Conservation (phyloP, 2,888 invertebrate genomes). For the Diplolepis rosae region DNA sequence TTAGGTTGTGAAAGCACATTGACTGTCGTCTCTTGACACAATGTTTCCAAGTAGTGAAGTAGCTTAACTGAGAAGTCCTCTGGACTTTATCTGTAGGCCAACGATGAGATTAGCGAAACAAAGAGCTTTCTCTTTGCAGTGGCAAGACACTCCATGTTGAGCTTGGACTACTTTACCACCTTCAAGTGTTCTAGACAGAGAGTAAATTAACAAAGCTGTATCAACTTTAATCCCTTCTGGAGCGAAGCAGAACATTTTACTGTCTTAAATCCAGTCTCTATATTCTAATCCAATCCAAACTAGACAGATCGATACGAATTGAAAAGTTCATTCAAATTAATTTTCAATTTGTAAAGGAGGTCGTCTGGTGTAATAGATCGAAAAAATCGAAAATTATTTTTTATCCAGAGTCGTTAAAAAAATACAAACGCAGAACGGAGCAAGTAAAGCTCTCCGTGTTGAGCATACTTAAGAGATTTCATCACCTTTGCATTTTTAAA, state of each 20-base stretch:
- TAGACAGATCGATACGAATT: no score
- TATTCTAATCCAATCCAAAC: not conserved
- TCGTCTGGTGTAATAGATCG: no score
- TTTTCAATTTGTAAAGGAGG: no score
- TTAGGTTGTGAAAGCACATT: not conserved
- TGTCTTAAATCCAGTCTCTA: not conserved
- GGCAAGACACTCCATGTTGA: constrained; percentile 27
- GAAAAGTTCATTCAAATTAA: no score
- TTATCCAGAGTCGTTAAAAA: no score
- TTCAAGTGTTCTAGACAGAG: constrained; percentile 11
- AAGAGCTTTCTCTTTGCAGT: constrained; percentile 37
- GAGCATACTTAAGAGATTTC: no score
- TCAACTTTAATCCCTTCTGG: not conserved
- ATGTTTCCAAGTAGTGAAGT: constrained; percentile 47
- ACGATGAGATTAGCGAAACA: constrained; percentile 53
- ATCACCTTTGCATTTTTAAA: no score
- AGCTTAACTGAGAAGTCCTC: constrained; percentile 42
- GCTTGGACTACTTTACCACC: constrained; percentile 40
- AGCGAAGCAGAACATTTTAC: not conserved
- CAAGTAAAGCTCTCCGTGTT: no score
- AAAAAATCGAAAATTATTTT: no score
- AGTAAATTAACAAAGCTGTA: not conserved
- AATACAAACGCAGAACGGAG: no score
- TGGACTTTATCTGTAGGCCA: constrained; percentile 51
- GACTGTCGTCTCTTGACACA: constrained; percentile 39